Base-by-base conservation (phyloP, 2,113 vertebrate genomes). In the Xenus cinereus region DNA sequence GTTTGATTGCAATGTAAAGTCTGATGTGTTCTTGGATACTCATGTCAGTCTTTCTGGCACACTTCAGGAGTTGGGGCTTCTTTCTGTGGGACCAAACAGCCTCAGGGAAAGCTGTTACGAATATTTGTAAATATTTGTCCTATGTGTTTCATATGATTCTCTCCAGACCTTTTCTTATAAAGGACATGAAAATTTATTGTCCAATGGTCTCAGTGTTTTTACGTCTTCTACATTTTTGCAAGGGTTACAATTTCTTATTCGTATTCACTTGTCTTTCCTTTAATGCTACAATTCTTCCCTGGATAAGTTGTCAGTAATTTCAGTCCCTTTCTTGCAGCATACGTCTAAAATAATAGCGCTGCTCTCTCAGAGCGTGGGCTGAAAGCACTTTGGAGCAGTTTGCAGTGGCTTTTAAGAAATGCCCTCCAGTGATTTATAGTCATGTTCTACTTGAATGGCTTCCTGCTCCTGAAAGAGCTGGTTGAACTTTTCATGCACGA, bases 321-420 rank as follows among this genome's bases (percentile, higher is more conserved):
- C 54, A 78, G 60, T 89, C 54, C 32, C 41, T 88, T 92, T 91
- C 72, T 92, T 80, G 54, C 30, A 84, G 79, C 46, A 24, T 45
- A 46, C 0, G 0, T 84, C n/a, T 81, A 30, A 95, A 77, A 90
- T 79, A 85, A 83, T 12, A 83, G n/a, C 33, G 32, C 64, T 23
- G 4, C 18, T 60, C 9, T 77, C 46, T 89, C 2, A 4, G 46
- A 86, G 54, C 2, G 7, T 32, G n/a, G 86, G 37, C 86, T 89
- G 75, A 88, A 90, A 92, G 63, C 41, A 77, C 56, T 83, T 73
- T 80, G 87, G 43, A 91, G 56, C 53, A 91, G 75, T 19, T 89
- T 73, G 41, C 37, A 73, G 64, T 68, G 74, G 35, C 80, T 96
- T 93, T 89, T 95, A 77, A 85, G 68, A 95, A 95, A 92, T 84